Evolutionary conservation across 2,797 vertebrate species (phyloP).

Genomic region (Linurgus olivaceus): DNA sequence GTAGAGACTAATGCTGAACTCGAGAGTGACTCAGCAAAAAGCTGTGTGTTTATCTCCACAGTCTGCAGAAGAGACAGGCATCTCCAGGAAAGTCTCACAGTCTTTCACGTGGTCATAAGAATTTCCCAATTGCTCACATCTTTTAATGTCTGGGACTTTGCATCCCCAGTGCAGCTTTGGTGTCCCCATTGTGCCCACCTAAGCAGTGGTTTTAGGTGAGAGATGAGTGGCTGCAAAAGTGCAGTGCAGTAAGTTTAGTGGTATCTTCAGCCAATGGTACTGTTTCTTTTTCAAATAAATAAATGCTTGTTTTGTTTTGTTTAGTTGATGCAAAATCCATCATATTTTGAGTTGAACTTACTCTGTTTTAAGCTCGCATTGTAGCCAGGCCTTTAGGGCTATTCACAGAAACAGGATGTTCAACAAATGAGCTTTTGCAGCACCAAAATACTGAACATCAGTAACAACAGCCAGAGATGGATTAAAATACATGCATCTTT

Average conservation of each 20-base stretch:
- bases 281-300: not conserved
- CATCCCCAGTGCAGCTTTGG: not conserved
- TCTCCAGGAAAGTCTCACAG: not conserved
- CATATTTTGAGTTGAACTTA: not conserved
- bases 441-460: not conserved
- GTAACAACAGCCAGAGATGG: not conserved
- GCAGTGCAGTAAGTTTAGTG: not conserved
- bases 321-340: not conserved
- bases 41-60: not conserved
- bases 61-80: not conserved
- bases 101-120: not conserved
- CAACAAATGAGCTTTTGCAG: not conserved
- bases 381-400: not conserved
- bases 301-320: not conserved
- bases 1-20: not conserved
- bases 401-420: not conserved
- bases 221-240: not conserved
- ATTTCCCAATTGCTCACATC: not conserved
- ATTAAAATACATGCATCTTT: not conserved
- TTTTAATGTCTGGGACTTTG: not conserved
- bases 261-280: fast-evolving
- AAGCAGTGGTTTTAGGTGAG: not conserved
- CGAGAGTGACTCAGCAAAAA: not conserved
- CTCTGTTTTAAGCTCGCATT: not conserved
- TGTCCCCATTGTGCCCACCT: not conserved